A percentile compares a stretch with the other conserved stretches of the same genome.
phyloP scores from a whole-genome alignment of 2,888 invertebrate species.

The Megamerina dolium region DNA sequence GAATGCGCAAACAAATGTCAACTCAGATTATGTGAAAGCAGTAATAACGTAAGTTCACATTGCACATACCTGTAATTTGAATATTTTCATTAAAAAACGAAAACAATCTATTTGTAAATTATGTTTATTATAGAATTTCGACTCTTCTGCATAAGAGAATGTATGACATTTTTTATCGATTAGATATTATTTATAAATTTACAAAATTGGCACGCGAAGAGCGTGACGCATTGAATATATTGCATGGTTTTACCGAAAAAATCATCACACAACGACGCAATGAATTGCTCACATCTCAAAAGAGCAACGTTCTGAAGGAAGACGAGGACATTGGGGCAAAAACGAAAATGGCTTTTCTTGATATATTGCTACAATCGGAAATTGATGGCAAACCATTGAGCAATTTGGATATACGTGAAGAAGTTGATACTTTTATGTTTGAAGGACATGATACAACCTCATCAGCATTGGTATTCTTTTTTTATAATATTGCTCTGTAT shows the following conservation, averaged over 20 bases:
- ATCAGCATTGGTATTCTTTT: slow-evolving; percentile 51
- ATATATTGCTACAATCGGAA: slow-evolving; percentile 58
- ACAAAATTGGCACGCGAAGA: slow-evolving; percentile 56
- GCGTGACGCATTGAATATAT: slow-evolving; percentile 48
- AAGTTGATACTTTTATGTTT: slow-evolving; percentile 71
- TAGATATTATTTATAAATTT: slow-evolving; percentile 48
- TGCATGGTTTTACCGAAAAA: slow-evolving; percentile 54
- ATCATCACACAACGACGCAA: slow-evolving; percentile 52
- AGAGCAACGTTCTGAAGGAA: background rate
- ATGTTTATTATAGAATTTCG: slow-evolving; percentile 30
- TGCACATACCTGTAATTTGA: background rate
- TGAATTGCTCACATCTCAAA: slow-evolving; percentile 36
- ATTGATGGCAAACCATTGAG: slow-evolving; percentile 56
- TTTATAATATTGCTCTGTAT: slow-evolving; percentile 51
- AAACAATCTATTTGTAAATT: no score
- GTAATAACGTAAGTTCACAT: slow-evolving; percentile 59
- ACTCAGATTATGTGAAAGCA: slow-evolving; percentile 68
- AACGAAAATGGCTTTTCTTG: slow-evolving; percentile 62
- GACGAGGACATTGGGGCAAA: slow-evolving; percentile 50
- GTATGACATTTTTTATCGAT: slow-evolving; percentile 44
- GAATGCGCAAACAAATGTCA: slow-evolving; percentile 62
- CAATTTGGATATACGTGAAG: slow-evolving; percentile 59
- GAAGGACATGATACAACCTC: slow-evolving; percentile 56
- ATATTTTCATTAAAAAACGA: no score
- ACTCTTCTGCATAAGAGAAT: slow-evolving; percentile 45